These are phyloP conservation scores for Agriopis leucophaearia DNA, from an alignment of 2,888 invertebrate genomes.

Conservation along the genomic window DNA sequence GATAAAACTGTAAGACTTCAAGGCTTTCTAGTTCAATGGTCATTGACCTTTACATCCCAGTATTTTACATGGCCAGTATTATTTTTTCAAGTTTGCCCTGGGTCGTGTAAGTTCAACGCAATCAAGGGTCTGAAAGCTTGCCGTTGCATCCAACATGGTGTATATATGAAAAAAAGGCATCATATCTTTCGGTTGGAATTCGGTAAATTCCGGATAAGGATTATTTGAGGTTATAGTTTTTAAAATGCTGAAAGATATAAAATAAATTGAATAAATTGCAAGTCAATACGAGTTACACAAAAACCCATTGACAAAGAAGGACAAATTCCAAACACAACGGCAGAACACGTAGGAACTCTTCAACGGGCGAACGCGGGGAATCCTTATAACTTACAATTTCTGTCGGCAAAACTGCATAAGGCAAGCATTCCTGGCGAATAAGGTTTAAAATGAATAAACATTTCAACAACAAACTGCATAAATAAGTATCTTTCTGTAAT, in stretches of 20 bases:
- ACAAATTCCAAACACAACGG: constrained; percentile 30
- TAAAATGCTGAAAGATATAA: background rate
- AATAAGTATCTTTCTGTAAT: constrained; percentile 10
- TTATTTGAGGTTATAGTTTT: too few species aligned
- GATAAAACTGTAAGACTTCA: too few species aligned
- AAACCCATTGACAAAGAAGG: background rate
- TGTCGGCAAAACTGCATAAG: constrained; percentile 29
- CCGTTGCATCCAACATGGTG: too few species aligned
- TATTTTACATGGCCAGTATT: too few species aligned
- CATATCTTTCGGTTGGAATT: too few species aligned
- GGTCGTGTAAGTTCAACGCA: too few species aligned
- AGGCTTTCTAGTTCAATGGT: too few species aligned
- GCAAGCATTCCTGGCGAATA: constrained; percentile 33
- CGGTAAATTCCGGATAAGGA: too few species aligned
- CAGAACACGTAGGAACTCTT: constrained; percentile 42
- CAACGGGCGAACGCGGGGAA: constrained; percentile 46
- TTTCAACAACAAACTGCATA: constrained; percentile 7
- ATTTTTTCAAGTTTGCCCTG: too few species aligned
- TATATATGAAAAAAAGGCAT: too few species aligned
- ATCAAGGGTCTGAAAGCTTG: too few species aligned
- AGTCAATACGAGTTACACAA: background rate
- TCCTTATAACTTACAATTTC: constrained; percentile 40
- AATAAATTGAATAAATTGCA: background rate
- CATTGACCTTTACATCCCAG: too few species aligned
- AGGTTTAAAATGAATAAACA: constrained; percentile 36